Evolutionary conservation across 1,140 invertebrate genomes (phyloP).

Genomic region (Pseudomyrmex flavicornis): DNA sequence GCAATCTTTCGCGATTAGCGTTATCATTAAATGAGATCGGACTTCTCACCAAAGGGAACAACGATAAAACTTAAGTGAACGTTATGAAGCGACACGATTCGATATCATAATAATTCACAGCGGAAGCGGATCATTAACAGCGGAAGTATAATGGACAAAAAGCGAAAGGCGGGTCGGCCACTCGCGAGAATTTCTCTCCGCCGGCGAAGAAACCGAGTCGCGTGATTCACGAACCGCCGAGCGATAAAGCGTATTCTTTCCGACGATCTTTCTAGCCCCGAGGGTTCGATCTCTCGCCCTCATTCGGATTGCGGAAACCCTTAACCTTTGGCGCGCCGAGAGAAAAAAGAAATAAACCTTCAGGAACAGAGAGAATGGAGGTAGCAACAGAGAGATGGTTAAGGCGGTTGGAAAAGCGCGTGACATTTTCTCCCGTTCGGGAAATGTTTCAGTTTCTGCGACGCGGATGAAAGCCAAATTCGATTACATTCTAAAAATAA

Average conservation of each 20-base stretch:
- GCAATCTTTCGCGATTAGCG: constrained; percentile 54
- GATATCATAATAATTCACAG: constrained; percentile 53
- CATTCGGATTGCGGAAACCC: constrained; percentile 59
- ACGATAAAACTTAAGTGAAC: constrained; percentile 54
- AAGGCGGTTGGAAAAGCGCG: not conserved
- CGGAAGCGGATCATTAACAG: constrained; percentile 51
- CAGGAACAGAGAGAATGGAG: constrained; percentile 19
- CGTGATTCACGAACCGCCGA: constrained; percentile 54
- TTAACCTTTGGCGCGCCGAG: constrained; percentile 46
- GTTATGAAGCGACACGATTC: constrained; percentile 47
- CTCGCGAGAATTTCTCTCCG: constrained; percentile 43
- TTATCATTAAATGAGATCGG: constrained; percentile 58
- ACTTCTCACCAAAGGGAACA: constrained; percentile 15
- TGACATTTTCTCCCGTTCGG: not conserved
- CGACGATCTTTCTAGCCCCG: constrained; percentile 53
- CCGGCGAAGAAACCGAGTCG: constrained; percentile 14
- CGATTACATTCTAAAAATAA: not conserved
- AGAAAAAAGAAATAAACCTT: constrained; percentile 46
- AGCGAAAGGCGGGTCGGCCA: constrained; percentile 18
- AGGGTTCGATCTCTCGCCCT: constrained; percentile 61
- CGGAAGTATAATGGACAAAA: constrained; percentile 47
- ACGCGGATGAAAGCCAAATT: not conserved
- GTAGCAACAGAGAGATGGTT: constrained; percentile 6
- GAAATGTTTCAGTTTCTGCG: not conserved
- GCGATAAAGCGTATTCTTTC: constrained; percentile 65